Base-by-base conservation (phyloP, 1,140 invertebrate genomes). In the Diuraphis noxia region DNA sequence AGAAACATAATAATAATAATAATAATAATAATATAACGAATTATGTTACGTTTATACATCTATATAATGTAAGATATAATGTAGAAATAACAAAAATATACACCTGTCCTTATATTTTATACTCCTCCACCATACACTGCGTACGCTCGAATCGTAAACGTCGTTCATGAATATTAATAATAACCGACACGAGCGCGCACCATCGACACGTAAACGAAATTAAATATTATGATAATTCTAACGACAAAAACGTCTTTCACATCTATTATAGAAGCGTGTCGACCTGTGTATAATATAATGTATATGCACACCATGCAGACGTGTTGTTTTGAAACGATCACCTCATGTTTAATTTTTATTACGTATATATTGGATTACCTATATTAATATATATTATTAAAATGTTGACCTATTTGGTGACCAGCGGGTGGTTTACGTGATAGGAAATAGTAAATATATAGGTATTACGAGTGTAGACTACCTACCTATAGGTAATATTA, bases 151-250 rank as follows among this genome's bases (percentile, higher is more conserved):
- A 7, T 46, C 82, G 82, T 85, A 85, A 85, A 85, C 82, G 82
- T 46, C 82, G 82, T 85, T 72, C 82, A 46, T 85, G 82, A 85
- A 85, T 85, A 46, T 85, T 46, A 46, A 85, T 85, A 85, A 85
- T 85, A 46, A 85, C 82, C 41, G 82, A 85, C 82, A 85, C 82
- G 82, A 85, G 82, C n/a, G 82, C 5, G 41, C 81, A n/a, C 81
- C 81, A n/a, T 82, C 81, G 81, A 82, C 81, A 85, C 82, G 41
- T 43, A n/a, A 43, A 46, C 30, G 41, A 85, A 85, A 85, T 85
- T 85, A 85, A 85, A 85, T 85, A 46, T 46, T 82, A 85, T 85
- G 40, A 46, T 85, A 85, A 46, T 85, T 85, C 41, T 13, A 30
- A 38, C 25, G 81, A 82, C 25, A 41, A 40, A 41, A 40, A 41